Conservation (phyloP, 2,113 vertebrate genomes). For the Tachycineta bicolor region DNA sequence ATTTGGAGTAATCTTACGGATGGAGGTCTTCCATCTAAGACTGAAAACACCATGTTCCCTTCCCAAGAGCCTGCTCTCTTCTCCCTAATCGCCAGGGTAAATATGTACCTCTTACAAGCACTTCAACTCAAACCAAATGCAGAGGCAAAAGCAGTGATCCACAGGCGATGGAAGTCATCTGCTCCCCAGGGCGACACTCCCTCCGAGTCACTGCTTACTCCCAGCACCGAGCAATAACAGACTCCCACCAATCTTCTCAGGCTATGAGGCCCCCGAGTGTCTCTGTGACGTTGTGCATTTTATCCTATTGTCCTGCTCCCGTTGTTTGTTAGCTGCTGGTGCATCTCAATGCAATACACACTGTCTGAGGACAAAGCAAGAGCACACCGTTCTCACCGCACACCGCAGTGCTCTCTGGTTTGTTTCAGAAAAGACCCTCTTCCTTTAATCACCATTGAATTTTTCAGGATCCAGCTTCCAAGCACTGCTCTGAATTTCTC, state of each 20-base stretch:
- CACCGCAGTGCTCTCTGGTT: neutral
- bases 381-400: neutral
- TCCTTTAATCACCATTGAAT: neutral
- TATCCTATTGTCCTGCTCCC: neutral
- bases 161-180: neutral
- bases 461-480: neutral
- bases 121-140: slow-evolving; percentile 22
- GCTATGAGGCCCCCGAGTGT: neutral
- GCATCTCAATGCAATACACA: neutral
- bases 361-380: neutral
- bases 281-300: neutral
- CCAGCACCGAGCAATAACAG: neutral
- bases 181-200: slow-evolving; percentile 15
- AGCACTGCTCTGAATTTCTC: neutral
- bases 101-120: neutral
- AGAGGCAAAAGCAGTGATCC: neutral
- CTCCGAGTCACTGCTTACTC: slow-evolving; percentile 3
- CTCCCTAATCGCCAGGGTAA: neutral
- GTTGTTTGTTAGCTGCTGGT: neutral
- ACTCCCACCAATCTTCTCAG: slow-evolving; percentile 38
- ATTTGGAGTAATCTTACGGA: fast-evolving
- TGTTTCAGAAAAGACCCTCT: neutral
- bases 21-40: neutral
- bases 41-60: neutral
- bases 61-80: neutral